phyloP scores from a whole-genome alignment of 1,140 invertebrate species.

The Lysiphlebus fabarum region DNA sequence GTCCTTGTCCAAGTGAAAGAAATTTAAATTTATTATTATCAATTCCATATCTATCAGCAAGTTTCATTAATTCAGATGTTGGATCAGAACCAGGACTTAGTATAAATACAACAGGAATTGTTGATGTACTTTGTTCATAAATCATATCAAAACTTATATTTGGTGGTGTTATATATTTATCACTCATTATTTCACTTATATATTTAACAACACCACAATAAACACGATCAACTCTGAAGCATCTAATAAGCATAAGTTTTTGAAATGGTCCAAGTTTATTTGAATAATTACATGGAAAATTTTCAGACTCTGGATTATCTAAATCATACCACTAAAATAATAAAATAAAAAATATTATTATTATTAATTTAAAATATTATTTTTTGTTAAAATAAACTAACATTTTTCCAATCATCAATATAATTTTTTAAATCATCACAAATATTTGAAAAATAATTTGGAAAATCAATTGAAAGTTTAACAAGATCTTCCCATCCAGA shows the following conservation, averaged over 20 bases:
- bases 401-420: constrained; percentile 60
- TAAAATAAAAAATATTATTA: constrained; percentile 31
- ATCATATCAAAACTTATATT: constrained; percentile 78
- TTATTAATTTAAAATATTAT: constrained; percentile 52
- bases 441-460: constrained; percentile 63
- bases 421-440: constrained; percentile 64
- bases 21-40: constrained; percentile 74
- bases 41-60: constrained; percentile 71
- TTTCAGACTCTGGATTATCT: constrained; percentile 69
- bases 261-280: constrained; percentile 67
- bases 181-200: constrained; percentile 76
- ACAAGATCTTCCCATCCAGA: constrained; percentile 77
- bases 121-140: constrained; percentile 74
- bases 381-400: constrained; percentile 44
- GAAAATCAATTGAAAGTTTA: constrained; percentile 68
- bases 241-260: constrained; percentile 76
- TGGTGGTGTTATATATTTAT: constrained; percentile 80
- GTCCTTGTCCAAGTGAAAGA: constrained; percentile 84
- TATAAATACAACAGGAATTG: constrained; percentile 82
- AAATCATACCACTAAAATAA: constrained; percentile 80
- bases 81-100: constrained; percentile 86
- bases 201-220: constrained; percentile 76
- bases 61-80: constrained; percentile 81
- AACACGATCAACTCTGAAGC: constrained; percentile 83
- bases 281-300: constrained; percentile 69